phyloP scores from a whole-genome alignment of 2,888 invertebrate genomes.

The Nomada flava region DNA sequence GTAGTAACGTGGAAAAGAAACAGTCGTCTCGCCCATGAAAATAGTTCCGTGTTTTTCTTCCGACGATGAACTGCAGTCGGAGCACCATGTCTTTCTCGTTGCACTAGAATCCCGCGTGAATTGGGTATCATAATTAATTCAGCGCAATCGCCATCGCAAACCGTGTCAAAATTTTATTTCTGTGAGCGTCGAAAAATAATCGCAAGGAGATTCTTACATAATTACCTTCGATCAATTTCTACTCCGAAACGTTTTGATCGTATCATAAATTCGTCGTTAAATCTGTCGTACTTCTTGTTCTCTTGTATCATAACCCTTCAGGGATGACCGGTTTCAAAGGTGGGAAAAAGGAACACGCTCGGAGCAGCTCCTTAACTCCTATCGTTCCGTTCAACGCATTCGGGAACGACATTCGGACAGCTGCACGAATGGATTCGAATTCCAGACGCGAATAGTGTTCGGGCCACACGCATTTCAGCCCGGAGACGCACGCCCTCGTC shows the following conservation, averaged over 20 bases:
- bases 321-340: slow-evolving; percentile 8
- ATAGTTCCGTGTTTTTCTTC: slow-evolving; percentile 10
- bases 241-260: background rate
- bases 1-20: slow-evolving; percentile 4
- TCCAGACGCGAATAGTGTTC: slow-evolving; percentile 60
- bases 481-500: slow-evolving; percentile 43
- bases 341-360: background rate
- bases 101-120: background rate
- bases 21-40: slow-evolving; percentile 8
- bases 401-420: slow-evolving; percentile 56
- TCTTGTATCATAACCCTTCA: background rate
- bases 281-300: background rate
- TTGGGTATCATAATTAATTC: slow-evolving; percentile 7
- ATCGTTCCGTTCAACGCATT: slow-evolving; percentile 20
- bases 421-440: slow-evolving; percentile 59
- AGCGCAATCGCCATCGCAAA: slow-evolving; percentile 1
- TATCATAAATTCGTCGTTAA: slow-evolving; percentile 8
- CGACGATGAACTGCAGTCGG: slow-evolving; percentile 30
- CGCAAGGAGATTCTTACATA: background rate
- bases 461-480: slow-evolving; percentile 54
- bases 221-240: background rate
- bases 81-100: slow-evolving; percentile 34
- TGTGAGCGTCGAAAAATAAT: background rate
- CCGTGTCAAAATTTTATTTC: slow-evolving; percentile 24
- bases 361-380: slow-evolving; percentile 19